Evolutionary conservation across 2,888 invertebrate genomes (phyloP), one percentile per base, ranked within the genome.

Genomic region (Gibbula magus): DNA sequence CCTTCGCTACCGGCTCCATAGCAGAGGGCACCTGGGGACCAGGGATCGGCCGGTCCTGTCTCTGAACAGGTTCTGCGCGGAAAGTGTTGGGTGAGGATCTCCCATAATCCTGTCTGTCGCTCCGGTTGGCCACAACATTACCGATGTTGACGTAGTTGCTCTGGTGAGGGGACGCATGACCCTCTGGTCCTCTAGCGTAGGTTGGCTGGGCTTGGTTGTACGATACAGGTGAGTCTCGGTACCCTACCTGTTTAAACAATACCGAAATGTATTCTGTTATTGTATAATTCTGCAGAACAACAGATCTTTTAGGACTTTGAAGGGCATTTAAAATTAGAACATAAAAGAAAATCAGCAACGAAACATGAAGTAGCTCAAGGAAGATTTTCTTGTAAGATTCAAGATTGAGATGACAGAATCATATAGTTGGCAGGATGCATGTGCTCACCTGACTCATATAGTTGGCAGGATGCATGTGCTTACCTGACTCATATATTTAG

Each of bases 1-100:
- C 16, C n/a, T 16, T 25, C 8, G 5, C 52, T n/a, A 66, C 53
- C 20, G 76, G 56, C 75, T 67, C 66, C 20, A 73, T 61, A 7
- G 67, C 54, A 0, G 81, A 45, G 7, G 89, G 88, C 13, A 89
- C 86, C 84, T 89, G 89, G 5, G 90, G 90, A 0, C 90, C 90
- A 2, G 90, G 90, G 25, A 86, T 81, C 8, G 89, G 87, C 22
- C 89, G 73, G 10, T 89, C 89, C 20, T 83, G 82, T 53, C 84
- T 77, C 1, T 39, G 74, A n/a, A 53, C 70, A 29, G 80, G 80
- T 29, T 78, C 78, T 0, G 75, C 80, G 0, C 80, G 74, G 66
- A 53, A 80, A 56, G 74, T 74, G 22, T 20, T 25, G 18, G 77
- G 76, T 0, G 81, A 75, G 16, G 78, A 25, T 39, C 51, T 25